These are phyloP conservation scores for Julus scanicus DNA, from an alignment of 2,888 invertebrate genomes.

Conservation along the genomic window DNA sequence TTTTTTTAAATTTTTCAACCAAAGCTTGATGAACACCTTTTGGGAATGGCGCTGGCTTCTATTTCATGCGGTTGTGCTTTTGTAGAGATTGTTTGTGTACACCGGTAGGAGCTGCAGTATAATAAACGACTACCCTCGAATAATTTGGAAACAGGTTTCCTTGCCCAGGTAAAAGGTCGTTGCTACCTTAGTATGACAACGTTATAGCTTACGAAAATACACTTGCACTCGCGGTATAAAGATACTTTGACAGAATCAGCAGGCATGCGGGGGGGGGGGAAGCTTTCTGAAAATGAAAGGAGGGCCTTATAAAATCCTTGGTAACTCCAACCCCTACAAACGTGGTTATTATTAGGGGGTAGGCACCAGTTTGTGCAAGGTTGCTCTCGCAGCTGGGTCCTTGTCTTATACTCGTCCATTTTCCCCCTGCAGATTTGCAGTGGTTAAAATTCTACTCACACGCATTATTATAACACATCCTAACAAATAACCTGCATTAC, in stretches of 20 bases:
- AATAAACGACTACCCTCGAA: not conserved
- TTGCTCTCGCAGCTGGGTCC: slow-evolving; percentile 7
- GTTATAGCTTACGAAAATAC: slow-evolving; percentile 31
- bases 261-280: not conserved
- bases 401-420: not conserved
- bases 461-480: not conserved
- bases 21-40: slow-evolving; percentile 14
- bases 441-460: not conserved
- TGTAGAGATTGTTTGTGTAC: slow-evolving; percentile 16
- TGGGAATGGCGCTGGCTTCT: slow-evolving; percentile 20
- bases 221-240: not conserved
- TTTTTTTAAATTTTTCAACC: not conserved
- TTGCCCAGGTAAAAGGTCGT: slow-evolving; percentile 39
- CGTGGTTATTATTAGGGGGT: slow-evolving; percentile 3
- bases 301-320: not conserved
- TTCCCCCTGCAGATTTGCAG: not conserved
- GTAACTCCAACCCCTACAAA: not conserved
- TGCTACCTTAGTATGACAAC: slow-evolving; percentile 49
- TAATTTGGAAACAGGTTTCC: slow-evolving; percentile 48
- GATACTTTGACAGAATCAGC: slow-evolving; percentile 35
- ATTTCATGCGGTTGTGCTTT: not conserved
- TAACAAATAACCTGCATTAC: not conserved
- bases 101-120: slow-evolving; percentile 46
- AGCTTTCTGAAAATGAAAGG: not conserved
- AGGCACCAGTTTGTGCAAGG: not conserved